phyloP scores from a whole-genome alignment of 2,888 invertebrate species.

The Exephanes ischioxanthus region DNA sequence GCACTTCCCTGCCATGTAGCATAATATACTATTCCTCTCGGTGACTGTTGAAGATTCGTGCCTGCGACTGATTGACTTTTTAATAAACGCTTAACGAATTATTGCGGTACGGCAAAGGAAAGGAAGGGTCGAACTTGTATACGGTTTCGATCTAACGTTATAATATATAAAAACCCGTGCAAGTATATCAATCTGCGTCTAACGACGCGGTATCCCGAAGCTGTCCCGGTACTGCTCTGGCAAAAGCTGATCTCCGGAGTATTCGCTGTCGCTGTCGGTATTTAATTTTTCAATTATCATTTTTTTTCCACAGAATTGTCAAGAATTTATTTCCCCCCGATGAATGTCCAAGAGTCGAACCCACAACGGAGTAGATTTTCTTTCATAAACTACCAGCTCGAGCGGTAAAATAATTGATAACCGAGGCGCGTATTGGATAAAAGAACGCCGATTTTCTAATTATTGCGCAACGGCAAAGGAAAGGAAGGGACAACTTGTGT shows the following conservation, averaged over 20 bases:
- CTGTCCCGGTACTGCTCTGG: neutral
- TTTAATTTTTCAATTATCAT: no score
- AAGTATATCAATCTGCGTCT: conserved; percentile 5
- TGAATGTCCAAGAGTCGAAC: no score
- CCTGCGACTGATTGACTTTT: no score
- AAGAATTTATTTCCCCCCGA: no score
- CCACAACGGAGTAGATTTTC: no score
- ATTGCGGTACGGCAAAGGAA: neutral
- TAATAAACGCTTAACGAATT: neutral
- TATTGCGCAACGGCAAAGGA: neutral
- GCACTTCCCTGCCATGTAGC: no score
- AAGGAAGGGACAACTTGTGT: neutral
- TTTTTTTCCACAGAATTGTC: no score
- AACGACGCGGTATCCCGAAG: neutral
- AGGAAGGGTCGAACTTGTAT: neutral
- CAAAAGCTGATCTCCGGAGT: neutral
- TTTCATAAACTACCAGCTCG: no score
- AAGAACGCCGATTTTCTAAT: neutral
- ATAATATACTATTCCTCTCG: no score
- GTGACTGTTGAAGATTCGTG: no score
- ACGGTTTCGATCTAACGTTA: neutral
- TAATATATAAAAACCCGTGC: no score
- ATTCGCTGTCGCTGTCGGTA: neutral
- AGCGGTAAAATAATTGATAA: neutral
- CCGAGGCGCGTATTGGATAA: neutral